Percentiles rank a stretch among this genome's conserved stretches.
These are phyloP conservation scores for Idaea dimidiata DNA, from an alignment of 2,888 invertebrate genomes.

Conservation along the genomic window DNA sequence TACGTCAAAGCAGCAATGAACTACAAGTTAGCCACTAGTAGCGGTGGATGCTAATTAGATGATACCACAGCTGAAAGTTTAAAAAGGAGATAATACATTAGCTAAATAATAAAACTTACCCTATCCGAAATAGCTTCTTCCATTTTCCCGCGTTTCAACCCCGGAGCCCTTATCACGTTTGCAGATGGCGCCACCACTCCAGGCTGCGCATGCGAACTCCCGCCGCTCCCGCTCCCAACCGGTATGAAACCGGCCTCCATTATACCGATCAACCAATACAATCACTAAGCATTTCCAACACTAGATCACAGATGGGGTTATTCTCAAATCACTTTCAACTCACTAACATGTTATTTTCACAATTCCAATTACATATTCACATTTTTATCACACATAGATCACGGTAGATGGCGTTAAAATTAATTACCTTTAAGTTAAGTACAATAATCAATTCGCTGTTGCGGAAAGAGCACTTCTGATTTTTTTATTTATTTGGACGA, in stretches of 20 bases:
- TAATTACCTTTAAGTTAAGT: conserved; percentile 6
- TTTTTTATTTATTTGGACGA: neutral
- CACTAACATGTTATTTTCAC: conserved; percentile 20
- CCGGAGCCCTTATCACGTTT: conserved; percentile 88
- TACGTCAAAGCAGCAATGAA: too few species aligned
- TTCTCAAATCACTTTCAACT: conserved; percentile 20
- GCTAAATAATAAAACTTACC: conserved; percentile 78
- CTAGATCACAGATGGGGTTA: conserved; percentile 60
- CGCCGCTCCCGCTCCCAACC: conserved; percentile 46
- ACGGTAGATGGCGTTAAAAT: neutral
- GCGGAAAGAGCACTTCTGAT: conserved; percentile 18
- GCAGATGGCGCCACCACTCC: conserved; percentile 73
- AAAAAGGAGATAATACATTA: too few species aligned
- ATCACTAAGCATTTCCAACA: conserved; percentile 50
- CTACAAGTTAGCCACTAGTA: too few species aligned
- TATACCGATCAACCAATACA: conserved; percentile 4
- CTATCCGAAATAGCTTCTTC: conserved; percentile 88
- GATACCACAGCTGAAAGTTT: too few species aligned
- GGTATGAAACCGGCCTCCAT: conserved; percentile 78
- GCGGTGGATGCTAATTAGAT: too few species aligned
- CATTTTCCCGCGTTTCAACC: conserved; percentile 88
- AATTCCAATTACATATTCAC: conserved; percentile 24
- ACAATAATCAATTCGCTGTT: conserved; percentile 33
- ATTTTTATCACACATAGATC: conserved; percentile 15
- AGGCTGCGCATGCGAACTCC: conserved; percentile 45